A percentile compares a stretch with the other conserved stretches of the same genome.
These are phyloP conservation scores for Temnothorax nylanderi DNA, from an alignment of 1,140 invertebrate genomes.

Conservation along the genomic window DNA sequence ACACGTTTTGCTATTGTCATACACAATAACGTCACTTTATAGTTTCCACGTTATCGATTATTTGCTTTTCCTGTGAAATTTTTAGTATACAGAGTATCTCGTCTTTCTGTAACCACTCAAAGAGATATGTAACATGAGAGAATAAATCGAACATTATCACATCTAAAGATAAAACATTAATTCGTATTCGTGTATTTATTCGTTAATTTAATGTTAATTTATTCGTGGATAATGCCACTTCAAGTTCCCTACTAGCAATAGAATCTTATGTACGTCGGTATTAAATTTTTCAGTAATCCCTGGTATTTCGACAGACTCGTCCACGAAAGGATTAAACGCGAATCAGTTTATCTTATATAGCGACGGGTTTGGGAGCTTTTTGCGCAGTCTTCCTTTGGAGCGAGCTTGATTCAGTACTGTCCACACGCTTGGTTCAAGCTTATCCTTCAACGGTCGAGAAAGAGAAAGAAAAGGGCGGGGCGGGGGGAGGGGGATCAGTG, in stretches of 20 bases:
- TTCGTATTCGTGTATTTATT: background rate
- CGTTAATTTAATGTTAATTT: background rate
- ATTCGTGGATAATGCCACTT: background rate
- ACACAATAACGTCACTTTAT: background rate
- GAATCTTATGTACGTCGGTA: background rate
- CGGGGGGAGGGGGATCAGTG: background rate
- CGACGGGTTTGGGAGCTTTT: constrained; percentile 12
- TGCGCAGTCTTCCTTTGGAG: constrained; percentile 70
- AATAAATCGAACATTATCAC: background rate
- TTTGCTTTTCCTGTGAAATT: background rate
- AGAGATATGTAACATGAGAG: background rate
- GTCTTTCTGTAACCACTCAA: background rate
- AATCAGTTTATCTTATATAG: background rate
- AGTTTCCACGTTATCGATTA: background rate
- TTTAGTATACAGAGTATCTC: background rate
- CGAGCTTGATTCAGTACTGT: constrained; percentile 78
- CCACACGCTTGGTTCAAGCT: constrained; percentile 80
- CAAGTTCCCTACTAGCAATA: background rate
- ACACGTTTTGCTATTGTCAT: background rate
- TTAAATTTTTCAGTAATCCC: background rate
- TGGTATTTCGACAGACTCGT: background rate
- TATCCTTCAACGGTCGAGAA: constrained; percentile 54
- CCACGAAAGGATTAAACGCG: background rate
- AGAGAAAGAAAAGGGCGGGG: background rate
- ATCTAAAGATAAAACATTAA: background rate